These are phyloP conservation scores for Macrosoma leucophasiata DNA, from an alignment of 2,888 invertebrate species.

Conservation along the genomic window DNA sequence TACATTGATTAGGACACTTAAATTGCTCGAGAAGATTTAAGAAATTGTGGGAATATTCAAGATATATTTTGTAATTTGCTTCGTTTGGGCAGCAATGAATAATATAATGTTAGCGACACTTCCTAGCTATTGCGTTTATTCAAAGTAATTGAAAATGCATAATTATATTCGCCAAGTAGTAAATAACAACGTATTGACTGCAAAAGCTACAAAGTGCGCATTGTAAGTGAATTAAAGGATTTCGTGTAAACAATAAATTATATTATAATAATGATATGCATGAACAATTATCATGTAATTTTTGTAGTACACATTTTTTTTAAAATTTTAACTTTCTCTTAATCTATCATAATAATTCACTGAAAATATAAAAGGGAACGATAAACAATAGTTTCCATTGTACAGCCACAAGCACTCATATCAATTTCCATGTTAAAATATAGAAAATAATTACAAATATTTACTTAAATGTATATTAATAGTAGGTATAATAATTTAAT, in stretches of 20 bases:
- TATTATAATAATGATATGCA: neutral
- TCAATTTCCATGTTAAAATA: too few species aligned
- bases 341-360: too few species aligned
- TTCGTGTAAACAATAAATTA: slow-evolving; percentile 21
- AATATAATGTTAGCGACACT: slow-evolving; percentile 31
- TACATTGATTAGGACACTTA: slow-evolving; percentile 39
- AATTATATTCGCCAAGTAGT: slow-evolving; percentile 4
- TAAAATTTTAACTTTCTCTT: neutral
- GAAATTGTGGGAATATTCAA: slow-evolving; percentile 34
- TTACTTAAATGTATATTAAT: slow-evolving; percentile 4
- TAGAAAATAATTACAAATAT: slow-evolving; percentile 3
- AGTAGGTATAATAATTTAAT: too few species aligned
- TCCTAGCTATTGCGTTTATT: slow-evolving; percentile 40
- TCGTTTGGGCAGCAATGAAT: slow-evolving; percentile 48
- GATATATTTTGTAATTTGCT: slow-evolving; percentile 33
- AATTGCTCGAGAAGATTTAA: slow-evolving; percentile 36
- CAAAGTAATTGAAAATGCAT: slow-evolving; percentile 8
- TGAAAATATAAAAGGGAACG: neutral
- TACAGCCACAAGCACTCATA: neutral
- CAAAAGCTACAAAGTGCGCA: slow-evolving; percentile 43
- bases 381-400: neutral
- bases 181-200: slow-evolving; percentile 15
- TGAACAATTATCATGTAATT: neutral
- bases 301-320: neutral
- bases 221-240: slow-evolving; percentile 29